Percentiles rank a stretch among this genome's conserved stretches.
These are phyloP conservation scores for Microcaecilia unicolor DNA, from an alignment of 2,797 vertebrate genomes.

Conservation along the genomic window DNA sequence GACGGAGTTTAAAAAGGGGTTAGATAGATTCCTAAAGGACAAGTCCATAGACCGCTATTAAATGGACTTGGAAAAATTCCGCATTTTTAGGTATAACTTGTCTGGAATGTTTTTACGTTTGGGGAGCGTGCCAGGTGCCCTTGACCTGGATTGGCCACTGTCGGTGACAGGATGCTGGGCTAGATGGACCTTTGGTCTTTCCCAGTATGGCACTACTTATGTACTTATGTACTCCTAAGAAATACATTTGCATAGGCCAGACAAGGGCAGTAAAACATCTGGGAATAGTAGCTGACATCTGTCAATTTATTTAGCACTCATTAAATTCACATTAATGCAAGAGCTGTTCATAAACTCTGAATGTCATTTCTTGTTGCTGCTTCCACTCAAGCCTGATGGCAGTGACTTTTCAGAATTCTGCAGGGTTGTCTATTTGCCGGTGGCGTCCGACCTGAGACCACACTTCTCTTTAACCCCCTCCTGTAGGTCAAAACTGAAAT, in stretches of 20 bases:
- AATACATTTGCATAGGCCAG: constrained; percentile 42
- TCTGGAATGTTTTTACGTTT: too few relatives aligned
- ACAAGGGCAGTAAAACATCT: constrained; percentile 50
- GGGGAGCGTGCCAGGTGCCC: too few relatives aligned
- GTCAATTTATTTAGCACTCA: constrained; percentile 43
- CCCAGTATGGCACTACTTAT: too few relatives aligned
- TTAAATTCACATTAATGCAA: constrained; percentile 58
- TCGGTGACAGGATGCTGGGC: too few relatives aligned
- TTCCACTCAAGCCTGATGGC: constrained; percentile 19
- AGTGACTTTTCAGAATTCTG: constrained; percentile 71
- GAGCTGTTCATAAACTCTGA: constrained; percentile 34
- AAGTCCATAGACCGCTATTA: too few relatives aligned
- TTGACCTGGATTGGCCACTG: too few relatives aligned
- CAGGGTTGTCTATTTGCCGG: constrained; percentile 75
- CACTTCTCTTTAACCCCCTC: constrained; percentile 75
- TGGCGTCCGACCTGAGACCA: constrained; percentile 57
- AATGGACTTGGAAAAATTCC: too few relatives aligned
- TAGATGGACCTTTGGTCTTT: too few relatives aligned
- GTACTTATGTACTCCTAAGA: too few relatives aligned
- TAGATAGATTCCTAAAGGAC: too few relatives aligned
- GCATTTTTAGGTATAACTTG: too few relatives aligned
- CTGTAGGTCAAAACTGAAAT: constrained; percentile 67
- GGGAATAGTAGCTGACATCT: constrained; percentile 43
- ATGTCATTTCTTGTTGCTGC: constrained; percentile 24
- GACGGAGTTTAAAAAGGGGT: too few relatives aligned